Base-by-base conservation (phyloP, 2,113 vertebrate genomes). In the Euleptes europaea region DNA sequence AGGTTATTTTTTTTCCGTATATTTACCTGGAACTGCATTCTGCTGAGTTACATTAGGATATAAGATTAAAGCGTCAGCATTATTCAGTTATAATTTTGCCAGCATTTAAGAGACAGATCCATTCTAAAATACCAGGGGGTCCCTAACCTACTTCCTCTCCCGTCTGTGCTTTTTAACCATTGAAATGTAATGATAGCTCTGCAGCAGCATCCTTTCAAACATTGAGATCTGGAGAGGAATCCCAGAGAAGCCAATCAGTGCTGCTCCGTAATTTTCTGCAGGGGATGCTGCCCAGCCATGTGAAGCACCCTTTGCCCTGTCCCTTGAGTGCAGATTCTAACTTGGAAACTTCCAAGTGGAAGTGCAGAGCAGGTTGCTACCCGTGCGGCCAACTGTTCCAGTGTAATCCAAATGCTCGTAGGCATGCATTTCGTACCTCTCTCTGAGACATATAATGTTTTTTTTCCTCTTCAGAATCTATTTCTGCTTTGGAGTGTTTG, bases 231-330 rank as follows among this genome's bases (percentile, higher is more conserved):
- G 83, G 47, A 63, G 91, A 70, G 85, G 86, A 92, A 89, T 91
- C 92, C 90, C 90, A 89, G 79, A 0, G 76, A 92, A 94, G 84
- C 90, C 83, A 81, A 88, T 91, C 91, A 91, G 89, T 89, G 91
- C 90, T 2, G 28, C 90, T 90, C 86, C 88, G 86, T 89, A 86
- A 89, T 92, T 91, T 90, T 86, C 91, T 89, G 89, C 26, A 91
- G 91, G 87, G 93, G 90, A 86, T 83, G 47, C 91, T 93, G 93
- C 54, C 94, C 92, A 94, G 12, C 92, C 92, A 93, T 90, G 91
- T 90, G 93, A 80, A 75, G 81, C 90, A 93, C 92, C 89, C 90
- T 82, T 94, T 94, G 92, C 92, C 88, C 33, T 86, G 0, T 94
- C 90, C 91, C 92, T 82, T 1, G 85, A 83, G 91, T 77, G 49